phyloP scores from a whole-genome alignment of 2,888 invertebrate genomes.

The Aromia moschata region DNA sequence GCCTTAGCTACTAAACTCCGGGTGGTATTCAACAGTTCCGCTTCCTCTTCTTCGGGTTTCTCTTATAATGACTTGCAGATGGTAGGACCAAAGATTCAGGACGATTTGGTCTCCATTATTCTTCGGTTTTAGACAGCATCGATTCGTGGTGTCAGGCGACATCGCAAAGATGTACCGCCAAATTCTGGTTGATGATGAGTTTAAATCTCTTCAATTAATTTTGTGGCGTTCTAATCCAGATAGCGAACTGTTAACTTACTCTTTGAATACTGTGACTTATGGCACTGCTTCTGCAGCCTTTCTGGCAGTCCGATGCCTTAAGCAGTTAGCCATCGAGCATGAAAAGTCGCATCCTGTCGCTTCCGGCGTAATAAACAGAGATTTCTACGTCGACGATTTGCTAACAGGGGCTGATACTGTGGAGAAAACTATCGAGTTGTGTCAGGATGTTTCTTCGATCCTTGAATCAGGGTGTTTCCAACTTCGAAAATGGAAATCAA shows the following conservation, averaged over 20 bases:
- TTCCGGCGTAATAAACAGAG: slow-evolving; percentile 12
- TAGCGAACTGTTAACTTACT: slow-evolving; percentile 10
- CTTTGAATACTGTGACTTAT: slow-evolving; percentile 26
- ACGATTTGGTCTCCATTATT: slow-evolving; percentile 34
- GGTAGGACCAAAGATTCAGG: slow-evolving; percentile 29
- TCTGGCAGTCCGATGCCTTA: slow-evolving; percentile 20
- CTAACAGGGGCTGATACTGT: slow-evolving; percentile 17
- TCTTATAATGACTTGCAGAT: slow-evolving; percentile 30
- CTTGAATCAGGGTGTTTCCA: slow-evolving; percentile 13
- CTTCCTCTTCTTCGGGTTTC: slow-evolving; percentile 2
- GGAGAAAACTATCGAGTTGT: background rate
- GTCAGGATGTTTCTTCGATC: background rate
- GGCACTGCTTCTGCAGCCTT: slow-evolving; percentile 23
- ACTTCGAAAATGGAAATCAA: slow-evolving; percentile 19
- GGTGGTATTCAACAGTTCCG: background rate
- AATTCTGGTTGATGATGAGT: background rate
- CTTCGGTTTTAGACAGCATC: slow-evolving; percentile 38
- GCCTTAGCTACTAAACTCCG: too few relatives aligned
- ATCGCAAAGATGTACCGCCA: slow-evolving; percentile 26
- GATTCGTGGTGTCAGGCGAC: slow-evolving; percentile 43
- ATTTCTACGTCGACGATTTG: slow-evolving; percentile 33
- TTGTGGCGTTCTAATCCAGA: background rate
- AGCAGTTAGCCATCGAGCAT: slow-evolving; percentile 26
- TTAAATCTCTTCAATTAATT: background rate
- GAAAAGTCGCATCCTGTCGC: slow-evolving; percentile 12